phyloP scores from a whole-genome alignment of 1,140 invertebrate genomes.

The Euura lappo region DNA sequence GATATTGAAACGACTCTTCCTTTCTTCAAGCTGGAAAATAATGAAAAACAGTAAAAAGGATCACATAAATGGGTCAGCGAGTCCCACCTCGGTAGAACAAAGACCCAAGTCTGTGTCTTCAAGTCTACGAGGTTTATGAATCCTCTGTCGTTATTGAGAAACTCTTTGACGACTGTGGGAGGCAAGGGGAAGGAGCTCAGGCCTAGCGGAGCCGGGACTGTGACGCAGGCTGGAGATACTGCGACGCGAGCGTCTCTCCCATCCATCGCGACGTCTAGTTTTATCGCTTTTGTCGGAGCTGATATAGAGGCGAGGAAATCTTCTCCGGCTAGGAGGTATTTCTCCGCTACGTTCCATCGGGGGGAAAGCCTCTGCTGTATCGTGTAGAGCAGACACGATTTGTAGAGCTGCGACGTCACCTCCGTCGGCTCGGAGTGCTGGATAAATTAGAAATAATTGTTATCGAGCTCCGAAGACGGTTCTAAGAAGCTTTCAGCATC shows the following conservation, averaged over 20 bases:
- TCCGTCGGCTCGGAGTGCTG: constrained; percentile 14
- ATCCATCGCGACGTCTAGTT: constrained; percentile 30
- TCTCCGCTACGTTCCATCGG: constrained; percentile 43
- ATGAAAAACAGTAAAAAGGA: background rate
- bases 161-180: too few relatives aligned
- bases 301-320: constrained; percentile 35
- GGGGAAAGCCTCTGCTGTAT: constrained; percentile 40
- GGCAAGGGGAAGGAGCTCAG: too few relatives aligned
- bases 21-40: constrained; percentile 41
- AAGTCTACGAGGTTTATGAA: too few relatives aligned
- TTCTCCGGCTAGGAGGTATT: constrained; percentile 37
- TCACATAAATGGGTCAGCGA: too few relatives aligned
- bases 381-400: constrained; percentile 39
- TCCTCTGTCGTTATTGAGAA: too few relatives aligned
- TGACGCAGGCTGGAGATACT: too few relatives aligned
- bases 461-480: background rate
- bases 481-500: background rate
- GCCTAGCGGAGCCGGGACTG: too few relatives aligned
- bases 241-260: too few relatives aligned
- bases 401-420: constrained; percentile 33
- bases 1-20: constrained; percentile 39
- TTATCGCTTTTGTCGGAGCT: constrained; percentile 32
- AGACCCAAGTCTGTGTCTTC: too few relatives aligned
- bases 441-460: constrained; percentile 1
- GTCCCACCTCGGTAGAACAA: too few relatives aligned